phyloP scores from a whole-genome alignment of 2,888 invertebrate genomes.

The Ennomos fuscantarius region DNA sequence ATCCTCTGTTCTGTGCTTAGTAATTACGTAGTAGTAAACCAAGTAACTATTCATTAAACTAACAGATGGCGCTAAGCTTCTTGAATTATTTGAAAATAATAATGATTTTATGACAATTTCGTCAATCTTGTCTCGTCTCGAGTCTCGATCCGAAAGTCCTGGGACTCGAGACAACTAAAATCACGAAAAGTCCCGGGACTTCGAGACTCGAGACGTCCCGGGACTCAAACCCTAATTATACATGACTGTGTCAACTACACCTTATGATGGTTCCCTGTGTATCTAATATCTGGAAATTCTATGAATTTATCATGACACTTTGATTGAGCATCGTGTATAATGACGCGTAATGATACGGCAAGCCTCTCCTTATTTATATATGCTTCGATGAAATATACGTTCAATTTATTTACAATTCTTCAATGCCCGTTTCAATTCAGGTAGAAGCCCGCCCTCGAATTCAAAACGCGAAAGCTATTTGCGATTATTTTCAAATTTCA shows the following conservation, averaged over 20 bases:
- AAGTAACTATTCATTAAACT: too few relatives aligned
- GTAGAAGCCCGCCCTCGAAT: constrained; percentile 58
- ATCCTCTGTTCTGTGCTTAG: too few relatives aligned
- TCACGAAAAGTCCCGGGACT: too few relatives aligned
- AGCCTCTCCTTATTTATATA: constrained; percentile 32
- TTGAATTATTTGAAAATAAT: too few relatives aligned
- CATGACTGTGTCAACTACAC: constrained; percentile 53
- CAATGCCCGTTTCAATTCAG: constrained; percentile 65
- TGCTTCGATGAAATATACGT: constrained; percentile 42
- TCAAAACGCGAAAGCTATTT: constrained; percentile 68
- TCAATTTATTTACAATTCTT: constrained; percentile 58
- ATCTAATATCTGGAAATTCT: constrained; percentile 47
- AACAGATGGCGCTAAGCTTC: too few relatives aligned
- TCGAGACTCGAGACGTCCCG: too few relatives aligned
- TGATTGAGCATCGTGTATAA: constrained; percentile 29
- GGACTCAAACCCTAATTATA: too few relatives aligned
- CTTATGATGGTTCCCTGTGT: constrained; percentile 45
- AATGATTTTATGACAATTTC: too few relatives aligned
- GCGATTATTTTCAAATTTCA: constrained; percentile 82
- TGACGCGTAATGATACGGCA: constrained; percentile 17
- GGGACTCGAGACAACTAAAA: too few relatives aligned
- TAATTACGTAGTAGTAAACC: too few relatives aligned
- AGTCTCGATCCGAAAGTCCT: too few relatives aligned
- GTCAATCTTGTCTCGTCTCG: too few relatives aligned
- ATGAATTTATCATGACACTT: constrained; percentile 54